Evolutionary conservation across 2,888 invertebrate genomes (phyloP).

Genomic region (Leucoma salicis): DNA sequence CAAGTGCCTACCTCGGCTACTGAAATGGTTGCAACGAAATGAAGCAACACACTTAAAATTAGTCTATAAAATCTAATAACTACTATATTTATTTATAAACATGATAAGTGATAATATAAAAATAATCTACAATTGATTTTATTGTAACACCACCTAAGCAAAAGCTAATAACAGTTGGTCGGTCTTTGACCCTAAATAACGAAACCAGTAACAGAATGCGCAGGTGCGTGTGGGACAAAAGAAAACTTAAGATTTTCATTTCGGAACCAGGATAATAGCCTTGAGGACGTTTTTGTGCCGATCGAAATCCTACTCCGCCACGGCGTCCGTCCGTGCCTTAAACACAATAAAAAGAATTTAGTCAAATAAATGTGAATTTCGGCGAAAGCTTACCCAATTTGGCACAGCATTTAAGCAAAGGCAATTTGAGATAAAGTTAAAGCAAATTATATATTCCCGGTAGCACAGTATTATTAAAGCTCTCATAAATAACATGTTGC

Average conservation of each 20-base stretch:
- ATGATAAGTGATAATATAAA: too few relatives aligned
- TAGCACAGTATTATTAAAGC: constrained; percentile 53
- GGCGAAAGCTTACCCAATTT: constrained; percentile 27
- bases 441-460: neutral
- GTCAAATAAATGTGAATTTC: too few relatives aligned
- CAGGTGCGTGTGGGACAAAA: constrained; percentile 19
- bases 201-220: neutral
- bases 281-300: neutral
- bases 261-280: neutral
- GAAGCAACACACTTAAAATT: too few relatives aligned
- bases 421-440: constrained; percentile 26
- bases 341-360: neutral
- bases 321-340: neutral
- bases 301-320: neutral
- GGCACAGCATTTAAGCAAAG: constrained; percentile 36
- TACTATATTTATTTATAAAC: too few relatives aligned
- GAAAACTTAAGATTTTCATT: neutral
- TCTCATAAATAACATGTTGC: constrained; percentile 55
- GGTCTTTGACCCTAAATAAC: neutral
- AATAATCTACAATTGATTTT: too few relatives aligned
- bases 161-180: too few relatives aligned
- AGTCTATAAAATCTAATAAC: too few relatives aligned
- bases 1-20: neutral
- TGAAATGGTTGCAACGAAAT: too few relatives aligned
- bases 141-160: too few relatives aligned